These are phyloP conservation scores for Borostomias antarcticus DNA, from an alignment of 2,797 vertebrate species.

Conservation along the genomic window DNA sequence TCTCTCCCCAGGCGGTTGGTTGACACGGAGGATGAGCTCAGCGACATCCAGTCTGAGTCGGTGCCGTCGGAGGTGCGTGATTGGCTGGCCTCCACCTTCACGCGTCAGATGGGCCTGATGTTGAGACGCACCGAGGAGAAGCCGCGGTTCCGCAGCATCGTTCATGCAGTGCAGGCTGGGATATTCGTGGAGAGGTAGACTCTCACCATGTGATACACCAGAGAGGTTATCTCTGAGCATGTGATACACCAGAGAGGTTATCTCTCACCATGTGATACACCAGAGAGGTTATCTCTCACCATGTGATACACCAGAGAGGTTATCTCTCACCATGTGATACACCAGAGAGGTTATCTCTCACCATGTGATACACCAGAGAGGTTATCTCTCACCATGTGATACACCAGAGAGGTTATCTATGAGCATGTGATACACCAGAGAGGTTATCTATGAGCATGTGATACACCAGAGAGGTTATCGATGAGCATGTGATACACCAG, in stretches of 20 bases:
- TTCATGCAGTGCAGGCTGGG: slow-evolving; percentile 96
- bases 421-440: no score
- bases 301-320: no score
- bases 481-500: no score
- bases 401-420: no score
- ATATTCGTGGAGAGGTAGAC: slow-evolving; percentile 96
- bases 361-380: no score
- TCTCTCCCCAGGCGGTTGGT: slow-evolving; percentile 83
- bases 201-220: not conserved
- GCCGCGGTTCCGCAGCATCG: slow-evolving; percentile 93
- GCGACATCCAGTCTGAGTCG: slow-evolving; percentile 94
- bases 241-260: no score
- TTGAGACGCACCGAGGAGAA: slow-evolving; percentile 92
- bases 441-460: no score
- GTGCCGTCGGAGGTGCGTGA: slow-evolving; percentile 97
- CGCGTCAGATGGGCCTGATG: slow-evolving; percentile 97
- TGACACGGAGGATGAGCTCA: slow-evolving; percentile 97
- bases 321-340: not conserved
- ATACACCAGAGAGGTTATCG: no score
- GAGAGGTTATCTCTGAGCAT: no score
- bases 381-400: slow-evolving; percentile 58
- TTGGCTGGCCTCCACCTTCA: slow-evolving; percentile 98
- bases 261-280: not conserved
- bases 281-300: no score
- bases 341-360: no score